A percentile compares a stretch with the other conserved stretches of the same genome.
Evolutionary conservation across 2,113 vertebrate species (phyloP).

Genomic region (Actinemys pallida): DNA sequence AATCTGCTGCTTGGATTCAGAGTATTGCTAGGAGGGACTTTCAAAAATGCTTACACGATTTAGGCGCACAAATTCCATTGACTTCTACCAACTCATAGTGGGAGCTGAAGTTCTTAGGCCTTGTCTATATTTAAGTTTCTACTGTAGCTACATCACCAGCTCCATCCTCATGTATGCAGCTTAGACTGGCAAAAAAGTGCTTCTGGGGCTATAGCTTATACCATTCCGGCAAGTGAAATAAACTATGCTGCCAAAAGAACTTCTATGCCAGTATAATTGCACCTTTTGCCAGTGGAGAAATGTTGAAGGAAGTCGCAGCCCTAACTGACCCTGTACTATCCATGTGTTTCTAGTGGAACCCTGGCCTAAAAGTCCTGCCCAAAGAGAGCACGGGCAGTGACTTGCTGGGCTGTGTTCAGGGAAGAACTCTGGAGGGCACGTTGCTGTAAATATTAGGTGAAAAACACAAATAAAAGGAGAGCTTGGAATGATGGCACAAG

Average conservation of each 20-base stretch:
- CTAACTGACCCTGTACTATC: background rate
- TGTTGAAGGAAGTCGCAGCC: background rate
- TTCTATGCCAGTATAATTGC: background rate
- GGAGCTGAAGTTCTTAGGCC: background rate
- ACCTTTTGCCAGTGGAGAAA: constrained; percentile 30
- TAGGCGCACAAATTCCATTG: fast-evolving
- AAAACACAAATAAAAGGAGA: background rate
- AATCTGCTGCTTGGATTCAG: no score
- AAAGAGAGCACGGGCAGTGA: background rate
- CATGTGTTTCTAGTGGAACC: background rate
- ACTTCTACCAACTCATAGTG: background rate
- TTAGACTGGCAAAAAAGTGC: background rate
- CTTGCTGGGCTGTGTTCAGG: background rate
- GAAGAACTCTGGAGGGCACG: background rate
- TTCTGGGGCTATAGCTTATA: background rate
- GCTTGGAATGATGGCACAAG: fast-evolving
- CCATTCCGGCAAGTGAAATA: background rate
- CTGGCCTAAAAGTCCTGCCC: background rate
- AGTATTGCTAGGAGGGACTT: background rate
- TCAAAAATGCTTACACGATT: background rate
- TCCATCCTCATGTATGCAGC: background rate
- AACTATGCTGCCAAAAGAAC: background rate
- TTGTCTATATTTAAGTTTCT: background rate
- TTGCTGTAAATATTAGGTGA: fast-evolving
- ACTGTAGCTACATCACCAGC: background rate